Base-by-base conservation (phyloP, 2,797 vertebrate species). In the Chaetophractus vellerosus region DNA sequence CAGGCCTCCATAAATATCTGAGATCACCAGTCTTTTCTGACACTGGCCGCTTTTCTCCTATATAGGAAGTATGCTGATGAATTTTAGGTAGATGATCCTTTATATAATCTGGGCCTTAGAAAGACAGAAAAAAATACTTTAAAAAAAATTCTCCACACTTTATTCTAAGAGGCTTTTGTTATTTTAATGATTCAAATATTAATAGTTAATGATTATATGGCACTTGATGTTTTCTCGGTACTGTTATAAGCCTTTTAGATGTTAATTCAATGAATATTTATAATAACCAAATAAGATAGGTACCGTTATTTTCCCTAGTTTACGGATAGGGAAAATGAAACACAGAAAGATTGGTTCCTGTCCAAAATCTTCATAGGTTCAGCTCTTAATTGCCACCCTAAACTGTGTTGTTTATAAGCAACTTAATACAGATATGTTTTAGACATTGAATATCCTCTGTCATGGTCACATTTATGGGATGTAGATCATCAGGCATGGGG, bases 71-170 rank as follows among this genome's bases (percentile, higher is more conserved):
- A 33, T 97, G 97, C 94, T 98, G 98, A 90, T 96, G 89, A 16
- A 97, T 92, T 97, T 97, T 99, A 4, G 98, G 92, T 86, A 98
- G 97, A 96, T 99, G 98, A 97, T 99, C 97, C 68, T 97, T 94
- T 11, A 97, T 85, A 61, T 98, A 98, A 97, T 98, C 98, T 71
- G 99, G 99, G 74, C 98, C 99, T 99, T 93, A n/a, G 36, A 57
- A 76, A 85, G 6, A 95, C 41, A 97, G 57, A 87, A 66, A 84
- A 28, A 93, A n/a, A 84, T 14, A 2, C 41, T 59, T 38, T 24
- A 64, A n/a, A 6, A 66, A 88, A 74, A 63, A 41, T 33, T 38
- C 48, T 41, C 33, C 15, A 33, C 19, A 24, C 28, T 68, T 75
- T 78, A 74, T 75, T 80, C 28, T 9, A 38, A 74, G 45, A 79